phyloP scores from a whole-genome alignment of 30 jellyfish, hydroid and myxozoan genomes.

The Morbakka virulenta region DNA sequence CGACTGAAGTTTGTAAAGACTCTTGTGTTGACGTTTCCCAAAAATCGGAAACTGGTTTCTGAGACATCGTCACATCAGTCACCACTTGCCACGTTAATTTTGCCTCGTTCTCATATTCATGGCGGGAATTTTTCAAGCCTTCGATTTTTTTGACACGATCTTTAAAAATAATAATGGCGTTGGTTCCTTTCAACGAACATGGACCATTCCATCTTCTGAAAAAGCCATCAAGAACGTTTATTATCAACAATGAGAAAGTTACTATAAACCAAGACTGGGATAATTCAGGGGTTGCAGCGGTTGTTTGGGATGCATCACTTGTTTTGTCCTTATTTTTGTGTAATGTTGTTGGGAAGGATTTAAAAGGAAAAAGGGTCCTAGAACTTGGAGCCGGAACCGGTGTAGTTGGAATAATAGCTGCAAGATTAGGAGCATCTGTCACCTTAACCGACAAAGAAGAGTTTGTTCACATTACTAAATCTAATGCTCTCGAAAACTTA shows the following conservation, averaged over 20 bases:
- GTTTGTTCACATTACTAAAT: conserved; percentile 25
- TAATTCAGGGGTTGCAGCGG: conserved; percentile 89
- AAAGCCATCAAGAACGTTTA: conserved; percentile 46
- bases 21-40: too few species aligned
- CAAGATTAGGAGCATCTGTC: conserved; percentile 58
- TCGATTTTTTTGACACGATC: too few species aligned
- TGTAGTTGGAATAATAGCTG: conserved; percentile 72
- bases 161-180: conserved; percentile 89
- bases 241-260: conserved; percentile 18
- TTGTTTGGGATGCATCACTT: conserved; percentile 92
- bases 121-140: too few species aligned
- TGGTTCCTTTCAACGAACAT: conserved; percentile 53
- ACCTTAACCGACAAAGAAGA: conserved; percentile 61
- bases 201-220: conserved; percentile 37
- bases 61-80: too few species aligned
- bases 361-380: conserved; percentile 49
- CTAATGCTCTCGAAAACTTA: conserved; percentile 48
- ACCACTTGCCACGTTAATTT: too few species aligned
- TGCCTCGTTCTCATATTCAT: too few species aligned
- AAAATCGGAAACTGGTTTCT: too few species aligned
- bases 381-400: conserved; percentile 97
- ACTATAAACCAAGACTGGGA: conserved; percentile 60
- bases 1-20: too few species aligned
- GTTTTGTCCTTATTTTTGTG: conserved; percentile 55
- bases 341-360: neutral